Evolutionary conservation across 2,113 vertebrate genomes (phyloP).

Genomic region (Apteryx owenii): DNA sequence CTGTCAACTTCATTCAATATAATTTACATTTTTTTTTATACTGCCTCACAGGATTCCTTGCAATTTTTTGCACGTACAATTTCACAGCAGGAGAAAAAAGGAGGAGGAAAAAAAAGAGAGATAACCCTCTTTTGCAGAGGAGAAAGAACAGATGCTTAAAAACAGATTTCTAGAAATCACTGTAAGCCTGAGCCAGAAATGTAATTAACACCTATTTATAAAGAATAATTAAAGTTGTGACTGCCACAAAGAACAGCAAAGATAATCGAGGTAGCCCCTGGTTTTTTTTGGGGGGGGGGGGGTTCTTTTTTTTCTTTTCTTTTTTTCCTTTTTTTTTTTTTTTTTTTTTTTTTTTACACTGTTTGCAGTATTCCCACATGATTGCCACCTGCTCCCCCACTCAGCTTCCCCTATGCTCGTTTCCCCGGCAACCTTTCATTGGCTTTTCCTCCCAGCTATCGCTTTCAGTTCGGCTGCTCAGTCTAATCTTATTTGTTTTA

Average conservation of each 20-base stretch:
- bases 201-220: constrained; percentile 89
- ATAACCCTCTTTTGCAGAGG: constrained; percentile 71
- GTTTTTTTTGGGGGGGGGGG: background rate
- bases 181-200: constrained; percentile 82
- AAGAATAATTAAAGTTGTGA: constrained; percentile 89
- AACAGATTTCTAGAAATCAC: constrained; percentile 83
- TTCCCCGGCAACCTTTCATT: constrained; percentile 91
- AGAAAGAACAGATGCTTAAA: constrained; percentile 84
- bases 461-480: constrained; percentile 89
- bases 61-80: constrained; percentile 77
- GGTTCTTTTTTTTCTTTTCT: too few relatives aligned
- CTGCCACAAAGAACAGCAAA: constrained; percentile 83
- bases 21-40: constrained; percentile 79
- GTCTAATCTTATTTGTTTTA: constrained; percentile 92
- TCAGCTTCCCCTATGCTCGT: constrained; percentile 87
- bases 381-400: constrained; percentile 89
- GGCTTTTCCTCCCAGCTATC: constrained; percentile 90
- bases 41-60: constrained; percentile 78
- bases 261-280: constrained; percentile 82
- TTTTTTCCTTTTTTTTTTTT: constrained; percentile 38
- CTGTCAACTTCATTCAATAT: constrained; percentile 81
- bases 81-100: constrained; percentile 71
- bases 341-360: constrained; percentile 69
- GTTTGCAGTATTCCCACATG: constrained; percentile 89
- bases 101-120: background rate